Evolutionary conservation across 2,797 vertebrate genomes (phyloP).

Genomic region (Macropodus opercularis): DNA sequence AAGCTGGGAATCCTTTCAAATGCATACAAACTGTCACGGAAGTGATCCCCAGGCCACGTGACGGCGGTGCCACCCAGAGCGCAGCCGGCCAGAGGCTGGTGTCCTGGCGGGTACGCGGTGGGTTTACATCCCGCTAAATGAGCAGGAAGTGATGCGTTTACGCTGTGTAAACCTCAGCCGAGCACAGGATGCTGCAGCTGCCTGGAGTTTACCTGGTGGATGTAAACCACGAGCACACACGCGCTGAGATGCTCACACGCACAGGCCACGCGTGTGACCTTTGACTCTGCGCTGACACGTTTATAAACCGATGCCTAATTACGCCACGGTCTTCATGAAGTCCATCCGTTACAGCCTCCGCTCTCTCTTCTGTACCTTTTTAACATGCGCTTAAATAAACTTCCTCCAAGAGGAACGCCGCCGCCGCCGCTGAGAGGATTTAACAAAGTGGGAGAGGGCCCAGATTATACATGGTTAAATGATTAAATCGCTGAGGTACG

Average conservation of each 20-base stretch:
- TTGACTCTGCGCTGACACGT: slow-evolving; percentile 35
- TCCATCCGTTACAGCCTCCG: slow-evolving; percentile 34
- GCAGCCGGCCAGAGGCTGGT: slow-evolving; percentile 34
- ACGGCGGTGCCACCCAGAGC: slow-evolving; percentile 66
- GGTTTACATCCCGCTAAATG: slow-evolving; percentile 72
- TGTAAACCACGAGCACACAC: slow-evolving; percentile 64
- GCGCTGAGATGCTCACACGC: background rate
- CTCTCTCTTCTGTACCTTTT: slow-evolving; percentile 42
- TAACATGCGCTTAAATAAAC: slow-evolving; percentile 39
- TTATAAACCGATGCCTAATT: slow-evolving; percentile 56
- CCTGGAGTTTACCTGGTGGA: slow-evolving; percentile 79
- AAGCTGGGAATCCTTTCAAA: slow-evolving; percentile 52
- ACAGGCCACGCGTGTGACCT: slow-evolving; percentile 37
- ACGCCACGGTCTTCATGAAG: slow-evolving; percentile 20
- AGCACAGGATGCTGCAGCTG: slow-evolving; percentile 71
- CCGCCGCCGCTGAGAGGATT: slow-evolving; percentile 57
- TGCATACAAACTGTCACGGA: slow-evolving; percentile 67
- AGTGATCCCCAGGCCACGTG: slow-evolving; percentile 47
- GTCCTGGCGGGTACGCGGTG: slow-evolving; percentile 41
- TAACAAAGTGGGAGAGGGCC: slow-evolving; percentile 54
- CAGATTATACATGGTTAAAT: slow-evolving; percentile 73
- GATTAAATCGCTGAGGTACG: slow-evolving; percentile 73
- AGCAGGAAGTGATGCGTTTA: slow-evolving; percentile 80
- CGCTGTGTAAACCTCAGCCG: slow-evolving; percentile 72
- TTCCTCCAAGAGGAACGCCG: slow-evolving; percentile 25